Conservation (phyloP, 2,113 vertebrate species). For the Macquaria ambigua region DNA sequence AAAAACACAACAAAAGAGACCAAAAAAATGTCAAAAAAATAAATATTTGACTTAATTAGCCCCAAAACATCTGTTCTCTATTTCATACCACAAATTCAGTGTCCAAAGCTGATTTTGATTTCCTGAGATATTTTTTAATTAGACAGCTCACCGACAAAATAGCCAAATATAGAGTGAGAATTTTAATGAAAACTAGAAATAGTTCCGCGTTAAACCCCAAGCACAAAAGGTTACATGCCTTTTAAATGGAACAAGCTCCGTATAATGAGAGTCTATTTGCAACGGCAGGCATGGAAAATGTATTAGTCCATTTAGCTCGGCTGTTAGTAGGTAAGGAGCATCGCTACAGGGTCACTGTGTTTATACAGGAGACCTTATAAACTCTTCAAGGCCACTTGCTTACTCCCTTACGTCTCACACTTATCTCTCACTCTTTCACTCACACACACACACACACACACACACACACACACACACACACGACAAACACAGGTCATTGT, state of each 20-base stretch:
- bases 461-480: constrained; percentile 33
- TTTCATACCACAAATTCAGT: constrained; percentile 34
- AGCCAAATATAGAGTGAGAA: constrained; percentile 61
- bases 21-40: constrained; percentile 41
- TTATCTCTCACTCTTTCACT: constrained; percentile 29
- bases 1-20: constrained; percentile 33
- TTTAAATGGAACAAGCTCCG: constrained; percentile 65
- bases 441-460: constrained; percentile 28
- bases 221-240: constrained; percentile 63
- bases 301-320: constrained; percentile 47
- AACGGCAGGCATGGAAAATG: constrained; percentile 63
- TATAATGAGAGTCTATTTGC: constrained; percentile 68
- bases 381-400: constrained; percentile 59
- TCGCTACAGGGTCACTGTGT: constrained; percentile 31
- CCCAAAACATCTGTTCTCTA: constrained; percentile 63
- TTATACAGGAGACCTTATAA: constrained; percentile 37
- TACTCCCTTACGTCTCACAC: constrained; percentile 46
- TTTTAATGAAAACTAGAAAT: constrained; percentile 75
- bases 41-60: constrained; percentile 54
- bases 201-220: constrained; percentile 57
- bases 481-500: constrained; percentile 64
- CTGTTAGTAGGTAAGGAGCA: constrained; percentile 34
- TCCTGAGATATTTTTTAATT: constrained; percentile 59
- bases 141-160: constrained; percentile 39
- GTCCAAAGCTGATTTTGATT: constrained; percentile 42